Conservation (phyloP, 37 sponge, comb jelly and placozoan genomes). For the Aplysina aerophoba region DNA sequence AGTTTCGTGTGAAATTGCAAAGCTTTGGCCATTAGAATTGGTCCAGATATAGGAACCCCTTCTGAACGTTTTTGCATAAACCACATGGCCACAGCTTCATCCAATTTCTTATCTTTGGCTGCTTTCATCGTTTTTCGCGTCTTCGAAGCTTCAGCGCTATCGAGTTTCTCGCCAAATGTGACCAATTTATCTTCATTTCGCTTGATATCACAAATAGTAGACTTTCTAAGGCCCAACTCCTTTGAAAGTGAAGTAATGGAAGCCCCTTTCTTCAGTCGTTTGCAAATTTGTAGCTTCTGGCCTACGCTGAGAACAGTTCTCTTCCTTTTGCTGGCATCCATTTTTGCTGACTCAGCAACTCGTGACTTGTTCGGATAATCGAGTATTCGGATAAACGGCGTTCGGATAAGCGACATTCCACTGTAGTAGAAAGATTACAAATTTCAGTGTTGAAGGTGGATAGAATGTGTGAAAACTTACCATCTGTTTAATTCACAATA, state of each 20-base stretch:
- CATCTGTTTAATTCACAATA: too few species aligned
- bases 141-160: slow-evolving; percentile 21
- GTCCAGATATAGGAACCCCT: slow-evolving; percentile 51
- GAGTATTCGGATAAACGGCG: slow-evolving; percentile 18
- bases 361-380: slow-evolving; percentile 14
- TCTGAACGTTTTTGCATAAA: slow-evolving; percentile 33
- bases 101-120: slow-evolving; percentile 28
- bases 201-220: slow-evolving; percentile 64
- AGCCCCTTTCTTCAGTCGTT: slow-evolving; percentile 31
- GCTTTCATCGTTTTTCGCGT: slow-evolving; percentile 46
- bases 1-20: slow-evolving; percentile 14
- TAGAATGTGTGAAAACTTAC: too few species aligned
- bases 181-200: slow-evolving; percentile 52
- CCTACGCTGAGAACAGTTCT: slow-evolving; percentile 23
- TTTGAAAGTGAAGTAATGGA: slow-evolving; percentile 33
- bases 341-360: slow-evolving; percentile 37
- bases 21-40: slow-evolving; percentile 49
- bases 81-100: slow-evolving; percentile 32
- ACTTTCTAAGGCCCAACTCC: slow-evolving; percentile 56
- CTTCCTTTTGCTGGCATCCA: slow-evolving; percentile 21
- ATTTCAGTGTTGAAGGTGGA: too few species aligned
- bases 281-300: slow-evolving; percentile 22
- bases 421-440: too few species aligned
- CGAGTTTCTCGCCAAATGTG: slow-evolving; percentile 31
- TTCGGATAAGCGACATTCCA: slow-evolving; percentile 32